Percentiles rank a stretch among this genome's conserved stretches.
phyloP scores from a whole-genome alignment of 2,888 invertebrate genomes.

The Apoda limacodes region DNA sequence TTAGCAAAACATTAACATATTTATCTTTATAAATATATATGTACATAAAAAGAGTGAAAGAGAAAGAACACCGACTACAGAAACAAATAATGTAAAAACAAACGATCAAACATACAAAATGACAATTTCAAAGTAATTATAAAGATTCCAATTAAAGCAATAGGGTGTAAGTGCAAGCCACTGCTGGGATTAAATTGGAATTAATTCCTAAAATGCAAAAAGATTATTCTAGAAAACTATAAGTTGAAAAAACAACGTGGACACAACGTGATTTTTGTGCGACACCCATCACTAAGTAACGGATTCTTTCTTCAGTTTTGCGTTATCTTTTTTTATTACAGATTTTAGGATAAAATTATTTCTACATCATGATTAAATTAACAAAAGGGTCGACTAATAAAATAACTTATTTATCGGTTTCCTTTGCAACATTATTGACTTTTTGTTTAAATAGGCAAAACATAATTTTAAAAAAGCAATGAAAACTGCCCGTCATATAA shows the following conservation, averaged over 20 bases:
- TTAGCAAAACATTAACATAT: no score
- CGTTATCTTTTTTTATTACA: no score
- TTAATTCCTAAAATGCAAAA: constrained; percentile 33
- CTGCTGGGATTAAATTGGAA: constrained; percentile 32
- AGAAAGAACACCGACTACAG: constrained; percentile 68
- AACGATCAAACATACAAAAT: constrained; percentile 37
- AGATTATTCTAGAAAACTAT: constrained; percentile 24
- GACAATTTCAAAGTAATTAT: constrained; percentile 26
- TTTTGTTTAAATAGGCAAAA: no score
- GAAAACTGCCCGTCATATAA: no score
- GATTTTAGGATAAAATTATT: no score
- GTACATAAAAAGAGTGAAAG: constrained; percentile 58
- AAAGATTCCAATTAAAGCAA: constrained; percentile 42
- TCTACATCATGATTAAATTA: no score
- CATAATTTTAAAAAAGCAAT: no score
- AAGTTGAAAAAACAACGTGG: constrained; percentile 27
- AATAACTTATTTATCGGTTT: no score
- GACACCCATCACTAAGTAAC: constrained; percentile 47
- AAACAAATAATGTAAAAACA: constrained; percentile 41
- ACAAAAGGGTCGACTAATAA: no score
- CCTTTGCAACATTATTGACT: no score
- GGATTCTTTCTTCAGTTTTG: constrained; percentile 32
- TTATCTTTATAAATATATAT: no score
- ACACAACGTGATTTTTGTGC: constrained; percentile 43
- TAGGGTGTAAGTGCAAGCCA: constrained; percentile 61